Base-by-base conservation (phyloP, 1,140 invertebrate species). In the Chelonus insularis region DNA sequence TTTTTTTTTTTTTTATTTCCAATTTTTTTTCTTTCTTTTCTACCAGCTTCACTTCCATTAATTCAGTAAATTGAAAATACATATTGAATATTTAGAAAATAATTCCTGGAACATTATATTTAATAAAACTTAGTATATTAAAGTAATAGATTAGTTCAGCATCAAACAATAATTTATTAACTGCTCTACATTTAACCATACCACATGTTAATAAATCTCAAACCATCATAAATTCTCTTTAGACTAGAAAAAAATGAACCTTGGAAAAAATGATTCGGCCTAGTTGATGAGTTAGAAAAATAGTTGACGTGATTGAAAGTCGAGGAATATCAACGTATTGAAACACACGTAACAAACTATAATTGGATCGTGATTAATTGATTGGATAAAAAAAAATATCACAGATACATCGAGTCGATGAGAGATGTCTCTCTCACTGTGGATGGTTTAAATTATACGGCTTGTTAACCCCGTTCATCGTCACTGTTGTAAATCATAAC, bases 401-500 rank as follows among this genome's bases (percentile, higher is more conserved):
- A 16, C 43, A 9, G n/a, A n/a, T 11, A 39, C n/a, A 21, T 9
- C 32, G 7, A 7, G 29, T 25, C 37, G 20, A 34, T 23, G 41
- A 29, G 41, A 25, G 56, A 57, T 37, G 39, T 57, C 54, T 29
- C 25, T 29, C 7, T 29, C 3, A 29, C 25, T 18, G 52, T 45
- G 23, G 41, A 50, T 52, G 61, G 57, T 47, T 57, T 43, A 54
- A 57, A 63, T 63, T 63, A 63, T 57, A 63, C 47, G 61, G 61
- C 55, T 63, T 63, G 47, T 63, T 63, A 63, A 57, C 61, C 55
- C 48, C 39, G 61, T 63, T 63, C 61, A 63, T 63, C 61, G 54
- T 37, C 41, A 12, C 36, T n/a, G 45, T 32, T 57, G 61, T 63
- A 57, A 63, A 57, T 63, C 61, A 63, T 57, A 63, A 57, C 48